phyloP scores from a whole-genome alignment of 2,888 invertebrate genomes.

The Himalopsyche kuldschensis region DNA sequence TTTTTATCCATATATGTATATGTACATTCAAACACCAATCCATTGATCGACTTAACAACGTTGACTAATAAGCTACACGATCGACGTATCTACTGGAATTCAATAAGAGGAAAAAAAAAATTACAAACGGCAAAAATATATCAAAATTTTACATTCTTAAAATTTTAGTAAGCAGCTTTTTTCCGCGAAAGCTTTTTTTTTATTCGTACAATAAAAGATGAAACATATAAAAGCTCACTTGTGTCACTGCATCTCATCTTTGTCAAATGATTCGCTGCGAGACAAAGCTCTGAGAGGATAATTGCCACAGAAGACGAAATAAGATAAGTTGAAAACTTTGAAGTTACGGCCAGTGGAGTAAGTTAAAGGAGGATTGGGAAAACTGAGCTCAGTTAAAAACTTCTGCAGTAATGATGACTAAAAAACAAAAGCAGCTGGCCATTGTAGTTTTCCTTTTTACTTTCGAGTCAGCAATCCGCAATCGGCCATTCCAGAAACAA shows the following conservation, averaged over 20 bases:
- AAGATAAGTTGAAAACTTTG: slow-evolving; percentile 22
- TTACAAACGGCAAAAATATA: too few species aligned
- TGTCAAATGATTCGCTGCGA: neutral
- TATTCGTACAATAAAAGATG: too few species aligned
- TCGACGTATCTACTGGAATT: too few species aligned
- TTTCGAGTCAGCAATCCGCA: neutral
- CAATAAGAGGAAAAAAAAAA: too few species aligned
- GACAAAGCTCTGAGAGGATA: slow-evolving; percentile 24
- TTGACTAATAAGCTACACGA: too few species aligned
- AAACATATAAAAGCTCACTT: neutral
- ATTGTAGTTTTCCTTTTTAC: slow-evolving; percentile 12
- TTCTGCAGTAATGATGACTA: slow-evolving; percentile 30
- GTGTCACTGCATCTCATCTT: neutral
- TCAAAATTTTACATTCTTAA: too few species aligned
- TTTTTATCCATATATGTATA: too few species aligned
- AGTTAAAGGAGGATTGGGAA: slow-evolving; percentile 8
- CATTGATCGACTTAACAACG: too few species aligned
- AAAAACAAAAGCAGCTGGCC: slow-evolving; percentile 30
- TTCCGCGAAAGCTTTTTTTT: too few species aligned
- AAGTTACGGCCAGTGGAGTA: slow-evolving; percentile 25
- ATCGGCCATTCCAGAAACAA: neutral
- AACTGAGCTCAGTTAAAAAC: slow-evolving; percentile 21
- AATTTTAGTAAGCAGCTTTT: too few species aligned
- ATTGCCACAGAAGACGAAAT: slow-evolving; percentile 28
- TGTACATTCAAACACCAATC: too few species aligned